Evolutionary conservation across 2,888 invertebrate species (phyloP), one percentile per base, ranked within the genome.

Genomic region (Prosopocoilus inquinatus): DNA sequence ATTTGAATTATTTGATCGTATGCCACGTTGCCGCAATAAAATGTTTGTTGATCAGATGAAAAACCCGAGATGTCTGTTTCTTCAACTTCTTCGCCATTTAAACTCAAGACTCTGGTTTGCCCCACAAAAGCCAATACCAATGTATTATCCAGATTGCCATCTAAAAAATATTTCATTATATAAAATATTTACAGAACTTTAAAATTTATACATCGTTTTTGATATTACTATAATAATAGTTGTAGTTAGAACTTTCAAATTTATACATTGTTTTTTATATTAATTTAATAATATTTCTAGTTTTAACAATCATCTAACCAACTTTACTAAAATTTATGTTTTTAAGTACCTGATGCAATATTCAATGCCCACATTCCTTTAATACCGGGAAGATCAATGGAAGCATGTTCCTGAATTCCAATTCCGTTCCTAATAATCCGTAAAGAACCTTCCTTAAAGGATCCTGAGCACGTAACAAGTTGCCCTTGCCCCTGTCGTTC

Each of bases 341-440:
- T 20, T 2, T 38, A 2, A 13, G 2, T 80, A 66, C 82, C 83
- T 45, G 82, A 82, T 41, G 85, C 85, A 8, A 91, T 83, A 70
- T 87, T 86, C n/a, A 98, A 80, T 0, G 96, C 92, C 97, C 97
- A 97, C 86, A 98, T 94, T 60, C 96, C 97, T 80, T 97, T 97
- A 62, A 98, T 96, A 50, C 96, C 96, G 3, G 94, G 90, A 65
- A 98, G 81, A 80, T 99, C 99, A 62, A 99, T 97, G 47, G 92
- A 94, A 0, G 98, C 98, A 74, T 96, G 94, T 76, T 98, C 98
- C 66, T 97, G 96, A 58, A 98, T 97, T 2, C 99, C 99, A 70
- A 99, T 99, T 2, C 99, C 99, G 78, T 98, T 99, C 63, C 98
- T 85, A 62, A 99, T 98, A 58, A 99, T 95, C 50, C 98, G 84